Percentiles rank a stretch among this genome's conserved stretches.
Evolutionary conservation across 2,113 vertebrate species (phyloP).

Genomic region (Mustelus asterias): DNA sequence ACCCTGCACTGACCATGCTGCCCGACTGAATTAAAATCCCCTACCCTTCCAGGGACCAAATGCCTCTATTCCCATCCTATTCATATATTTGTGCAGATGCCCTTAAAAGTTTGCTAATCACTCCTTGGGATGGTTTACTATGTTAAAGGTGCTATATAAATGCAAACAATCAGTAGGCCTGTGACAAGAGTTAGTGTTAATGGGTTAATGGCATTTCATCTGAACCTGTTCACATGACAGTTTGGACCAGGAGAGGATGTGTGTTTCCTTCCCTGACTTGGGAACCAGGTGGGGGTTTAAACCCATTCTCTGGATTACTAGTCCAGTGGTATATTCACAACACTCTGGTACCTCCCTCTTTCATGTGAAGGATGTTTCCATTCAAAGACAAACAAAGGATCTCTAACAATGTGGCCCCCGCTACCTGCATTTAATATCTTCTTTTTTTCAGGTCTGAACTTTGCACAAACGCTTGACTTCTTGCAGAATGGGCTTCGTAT

Average conservation of each 20-base stretch:
- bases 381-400: background rate
- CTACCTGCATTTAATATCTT: background rate
- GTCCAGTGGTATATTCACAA: background rate
- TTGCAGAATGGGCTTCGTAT: background rate
- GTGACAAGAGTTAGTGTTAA: background rate
- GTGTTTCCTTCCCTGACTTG: background rate
- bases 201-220: background rate
- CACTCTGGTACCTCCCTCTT: background rate
- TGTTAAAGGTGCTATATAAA: too few relatives aligned
- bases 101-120: too few relatives aligned
- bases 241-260: background rate
- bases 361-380: background rate
- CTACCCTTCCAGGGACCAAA: too few relatives aligned
- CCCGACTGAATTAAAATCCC: too few relatives aligned
- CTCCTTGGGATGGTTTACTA: too few relatives aligned
- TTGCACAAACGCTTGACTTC: background rate
- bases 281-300: background rate
- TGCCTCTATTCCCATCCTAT: too few relatives aligned
- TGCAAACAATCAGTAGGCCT: background rate
- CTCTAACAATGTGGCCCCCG: background rate
- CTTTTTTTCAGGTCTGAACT: background rate
- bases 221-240: background rate
- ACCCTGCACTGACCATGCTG: too few relatives aligned
- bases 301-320: background rate
- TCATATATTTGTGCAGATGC: too few relatives aligned